Conservation (phyloP, 2,797 vertebrate species). For the Ficedula albicollis region DNA sequence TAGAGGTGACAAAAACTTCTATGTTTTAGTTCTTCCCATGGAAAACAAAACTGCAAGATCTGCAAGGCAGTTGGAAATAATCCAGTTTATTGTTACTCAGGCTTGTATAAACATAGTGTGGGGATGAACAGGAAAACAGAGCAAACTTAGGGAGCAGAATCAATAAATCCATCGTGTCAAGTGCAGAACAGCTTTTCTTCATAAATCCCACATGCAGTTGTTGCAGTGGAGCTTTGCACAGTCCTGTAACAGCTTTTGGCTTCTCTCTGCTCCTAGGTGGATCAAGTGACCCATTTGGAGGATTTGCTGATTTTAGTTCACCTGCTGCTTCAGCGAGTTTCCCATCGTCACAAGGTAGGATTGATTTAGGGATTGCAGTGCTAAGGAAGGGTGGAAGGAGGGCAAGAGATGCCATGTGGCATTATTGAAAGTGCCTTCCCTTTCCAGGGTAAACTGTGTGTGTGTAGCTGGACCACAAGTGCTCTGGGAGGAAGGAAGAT, state of each 20-base stretch:
- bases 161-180: not conserved
- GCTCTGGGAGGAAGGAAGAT: not conserved
- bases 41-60: not conserved
- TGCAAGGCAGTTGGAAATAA: not conserved
- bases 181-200: not conserved
- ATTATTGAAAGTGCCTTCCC: not conserved
- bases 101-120: not conserved
- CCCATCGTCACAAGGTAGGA: conserved; percentile 84
- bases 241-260: not conserved
- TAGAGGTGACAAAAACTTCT: not conserved
- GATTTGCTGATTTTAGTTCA: conserved; percentile 93
- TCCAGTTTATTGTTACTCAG: conserved; percentile 19
- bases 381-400: not conserved
- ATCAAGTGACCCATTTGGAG: conserved; percentile 85
- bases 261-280: conserved; percentile 70
- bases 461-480: not conserved
- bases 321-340: conserved; percentile 82
- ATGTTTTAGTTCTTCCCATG: not conserved
- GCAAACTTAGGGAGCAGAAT: not conserved
- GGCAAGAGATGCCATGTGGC: not conserved
- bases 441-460: not conserved
- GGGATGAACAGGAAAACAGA: not conserved
- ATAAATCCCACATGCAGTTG: not conserved
- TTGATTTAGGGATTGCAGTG: not conserved
- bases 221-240: not conserved